Evolutionary conservation across 2,113 vertebrate genomes (phyloP).

Genomic region (Nothobranchius kuhntae): DNA sequence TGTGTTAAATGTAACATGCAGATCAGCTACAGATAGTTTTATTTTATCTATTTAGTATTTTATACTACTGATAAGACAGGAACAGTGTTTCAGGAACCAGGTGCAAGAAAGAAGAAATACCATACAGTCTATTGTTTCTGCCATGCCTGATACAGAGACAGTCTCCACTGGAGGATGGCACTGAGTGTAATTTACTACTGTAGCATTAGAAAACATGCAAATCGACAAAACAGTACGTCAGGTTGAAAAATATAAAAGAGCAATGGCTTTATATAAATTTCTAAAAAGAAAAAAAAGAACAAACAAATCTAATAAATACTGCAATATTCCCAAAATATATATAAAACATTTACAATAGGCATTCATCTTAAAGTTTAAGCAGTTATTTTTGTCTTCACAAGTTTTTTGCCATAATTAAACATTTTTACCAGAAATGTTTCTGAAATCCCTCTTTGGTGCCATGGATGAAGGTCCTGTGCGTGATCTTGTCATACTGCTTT

Average conservation of each 20-base stretch:
- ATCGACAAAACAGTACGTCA: slow-evolving; percentile 27
- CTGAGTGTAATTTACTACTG: slow-evolving; percentile 24
- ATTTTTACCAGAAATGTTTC: neutral
- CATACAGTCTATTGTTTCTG: slow-evolving; percentile 64
- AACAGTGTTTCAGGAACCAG: slow-evolving; percentile 53
- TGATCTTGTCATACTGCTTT: neutral
- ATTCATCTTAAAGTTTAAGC: slow-evolving; percentile 43
- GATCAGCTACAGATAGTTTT: slow-evolving; percentile 56
- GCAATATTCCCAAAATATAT: slow-evolving; percentile 50
- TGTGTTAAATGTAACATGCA: slow-evolving; percentile 75
- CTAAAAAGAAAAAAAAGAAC: slow-evolving; percentile 50
- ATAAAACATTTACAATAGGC: slow-evolving; percentile 50
- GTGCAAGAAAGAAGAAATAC: slow-evolving; percentile 68
- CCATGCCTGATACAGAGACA: slow-evolving; percentile 66
- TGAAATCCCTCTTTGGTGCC: neutral
- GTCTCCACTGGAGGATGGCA: slow-evolving; percentile 27
- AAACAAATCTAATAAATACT: slow-evolving; percentile 41
- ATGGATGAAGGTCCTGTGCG: neutral
- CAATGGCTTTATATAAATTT: slow-evolving; percentile 58
- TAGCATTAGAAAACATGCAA: slow-evolving; percentile 55
- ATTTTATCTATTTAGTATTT: slow-evolving; percentile 15
- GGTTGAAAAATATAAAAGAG: slow-evolving; percentile 19
- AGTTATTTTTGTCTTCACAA: slow-evolving; percentile 2
- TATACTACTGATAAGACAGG: slow-evolving; percentile 46
- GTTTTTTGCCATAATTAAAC: neutral